A percentile compares a stretch with the other conserved stretches of the same genome.
These are phyloP conservation scores for Lordiphosa andalusiaca DNA, from an alignment of 2,888 invertebrate genomes.

Conservation along the genomic window DNA sequence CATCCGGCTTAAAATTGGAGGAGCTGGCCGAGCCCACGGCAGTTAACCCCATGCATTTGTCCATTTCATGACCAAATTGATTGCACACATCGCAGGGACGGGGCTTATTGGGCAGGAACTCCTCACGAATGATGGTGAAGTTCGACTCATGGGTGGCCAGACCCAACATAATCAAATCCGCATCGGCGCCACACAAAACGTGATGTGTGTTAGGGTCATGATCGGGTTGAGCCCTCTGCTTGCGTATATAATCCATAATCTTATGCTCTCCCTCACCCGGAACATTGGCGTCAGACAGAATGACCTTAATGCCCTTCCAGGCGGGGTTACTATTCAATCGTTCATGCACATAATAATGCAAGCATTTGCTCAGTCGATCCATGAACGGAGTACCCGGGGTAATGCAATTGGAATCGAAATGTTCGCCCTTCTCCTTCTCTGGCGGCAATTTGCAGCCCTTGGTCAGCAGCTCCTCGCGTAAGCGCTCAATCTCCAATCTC, in stretches of 20 bases:
- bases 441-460: constrained; percentile 89
- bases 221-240: constrained; percentile 95
- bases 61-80: constrained; percentile 94
- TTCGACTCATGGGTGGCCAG: constrained; percentile 99
- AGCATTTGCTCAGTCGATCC: constrained; percentile 91
- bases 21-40: constrained; percentile 81
- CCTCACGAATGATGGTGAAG: constrained; percentile 99
- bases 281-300: constrained; percentile 99
- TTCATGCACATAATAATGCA: constrained; percentile 82
- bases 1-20: constrained; percentile 81
- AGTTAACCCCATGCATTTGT: constrained; percentile 91
- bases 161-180: constrained; percentile 98
- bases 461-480: constrained; percentile 86
- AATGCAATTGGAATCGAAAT: constrained; percentile 99
- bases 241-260: constrained; percentile 99
- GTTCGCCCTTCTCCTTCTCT: constrained; percentile 93
- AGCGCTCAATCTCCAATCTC: constrained; percentile 89
- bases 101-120: constrained; percentile 98
- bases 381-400: constrained; percentile 99
- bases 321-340: constrained; percentile 93
- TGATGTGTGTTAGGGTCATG: constrained; percentile 99
- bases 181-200: constrained; percentile 98
- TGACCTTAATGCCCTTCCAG: constrained; percentile 95
- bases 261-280: constrained; percentile 99
- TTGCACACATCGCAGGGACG: constrained; percentile 97